Conservation (phyloP, 2,797 vertebrate genomes). For the Xenopus petersii region DNA sequence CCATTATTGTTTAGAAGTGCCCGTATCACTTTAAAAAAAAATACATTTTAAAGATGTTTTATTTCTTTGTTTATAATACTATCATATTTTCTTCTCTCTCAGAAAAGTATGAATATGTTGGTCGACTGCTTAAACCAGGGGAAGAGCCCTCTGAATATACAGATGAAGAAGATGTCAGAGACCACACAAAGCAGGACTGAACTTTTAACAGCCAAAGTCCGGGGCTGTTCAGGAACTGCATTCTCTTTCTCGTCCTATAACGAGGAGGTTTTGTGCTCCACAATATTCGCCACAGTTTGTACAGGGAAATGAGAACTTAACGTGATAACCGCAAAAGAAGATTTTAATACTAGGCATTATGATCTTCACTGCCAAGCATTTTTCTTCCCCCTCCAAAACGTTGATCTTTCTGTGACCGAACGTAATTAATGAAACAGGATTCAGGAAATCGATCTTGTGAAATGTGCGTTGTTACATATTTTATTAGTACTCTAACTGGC, state of each 20-base stretch:
- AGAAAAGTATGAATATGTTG: conserved; percentile 98
- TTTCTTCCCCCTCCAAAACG: conserved; percentile 50
- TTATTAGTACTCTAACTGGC: conserved; percentile 45
- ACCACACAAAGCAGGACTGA: conserved; percentile 97
- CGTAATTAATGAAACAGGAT: conserved; percentile 56
- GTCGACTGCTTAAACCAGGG: conserved; percentile 93
- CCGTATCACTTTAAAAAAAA: no score
- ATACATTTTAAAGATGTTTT: no score
- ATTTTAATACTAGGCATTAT: conserved; percentile 68
- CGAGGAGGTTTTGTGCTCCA: conserved; percentile 63
- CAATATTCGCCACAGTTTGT: conserved; percentile 68
- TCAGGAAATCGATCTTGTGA: conserved; percentile 56
- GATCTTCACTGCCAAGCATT: conserved; percentile 66
- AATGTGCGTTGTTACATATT: conserved; percentile 45
- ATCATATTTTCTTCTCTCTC: conserved; percentile 52
- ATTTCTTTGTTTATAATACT: no score
- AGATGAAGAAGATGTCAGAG: conserved; percentile 97
- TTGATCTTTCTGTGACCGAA: conserved; percentile 65
- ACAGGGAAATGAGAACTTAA: conserved; percentile 63
- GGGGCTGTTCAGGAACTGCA: conserved; percentile 82
- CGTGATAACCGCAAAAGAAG: conserved; percentile 60
- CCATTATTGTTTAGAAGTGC: no score
- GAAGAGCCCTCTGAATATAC: conserved; percentile 98
- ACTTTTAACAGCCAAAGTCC: conserved; percentile 83
- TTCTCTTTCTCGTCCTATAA: conserved; percentile 56